Evolutionary conservation across 2,113 vertebrate species (phyloP).

Genomic region (Bettongia penicillata): DNA sequence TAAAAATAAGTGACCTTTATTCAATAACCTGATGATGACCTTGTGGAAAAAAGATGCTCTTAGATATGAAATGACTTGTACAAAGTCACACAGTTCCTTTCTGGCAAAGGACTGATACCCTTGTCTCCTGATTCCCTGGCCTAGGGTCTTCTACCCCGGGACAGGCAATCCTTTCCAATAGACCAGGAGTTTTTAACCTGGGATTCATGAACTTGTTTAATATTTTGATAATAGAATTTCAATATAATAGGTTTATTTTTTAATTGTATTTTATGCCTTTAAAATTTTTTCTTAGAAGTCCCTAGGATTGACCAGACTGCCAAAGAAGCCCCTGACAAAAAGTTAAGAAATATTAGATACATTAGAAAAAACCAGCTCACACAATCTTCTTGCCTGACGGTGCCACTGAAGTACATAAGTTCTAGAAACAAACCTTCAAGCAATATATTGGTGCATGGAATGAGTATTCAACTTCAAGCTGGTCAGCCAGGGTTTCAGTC

Average conservation of each 20-base stretch:
- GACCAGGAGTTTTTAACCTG: background rate
- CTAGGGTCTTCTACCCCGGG: background rate
- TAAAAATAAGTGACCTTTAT: background rate
- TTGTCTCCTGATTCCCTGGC: background rate
- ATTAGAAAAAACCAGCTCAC: background rate
- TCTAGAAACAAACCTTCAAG: background rate
- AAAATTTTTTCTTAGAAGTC: background rate
- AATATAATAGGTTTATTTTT: background rate
- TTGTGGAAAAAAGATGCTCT: background rate
- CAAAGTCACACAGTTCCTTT: background rate
- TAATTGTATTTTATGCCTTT: background rate
- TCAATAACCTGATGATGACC: background rate
- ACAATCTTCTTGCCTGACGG: background rate
- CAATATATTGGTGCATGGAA: background rate
- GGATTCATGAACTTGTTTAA: background rate
- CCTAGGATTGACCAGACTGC: background rate
- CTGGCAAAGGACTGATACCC: background rate
- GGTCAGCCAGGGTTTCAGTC: background rate
- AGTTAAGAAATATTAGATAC: background rate
- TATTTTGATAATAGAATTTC: background rate
- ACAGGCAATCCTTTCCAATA: background rate
- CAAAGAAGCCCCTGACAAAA: background rate
- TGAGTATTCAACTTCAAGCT: background rate
- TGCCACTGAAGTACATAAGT: background rate
- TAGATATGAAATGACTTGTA: background rate